Conservation (phyloP, 2,888 invertebrate genomes). For the Nymphalis polychloros region DNA sequence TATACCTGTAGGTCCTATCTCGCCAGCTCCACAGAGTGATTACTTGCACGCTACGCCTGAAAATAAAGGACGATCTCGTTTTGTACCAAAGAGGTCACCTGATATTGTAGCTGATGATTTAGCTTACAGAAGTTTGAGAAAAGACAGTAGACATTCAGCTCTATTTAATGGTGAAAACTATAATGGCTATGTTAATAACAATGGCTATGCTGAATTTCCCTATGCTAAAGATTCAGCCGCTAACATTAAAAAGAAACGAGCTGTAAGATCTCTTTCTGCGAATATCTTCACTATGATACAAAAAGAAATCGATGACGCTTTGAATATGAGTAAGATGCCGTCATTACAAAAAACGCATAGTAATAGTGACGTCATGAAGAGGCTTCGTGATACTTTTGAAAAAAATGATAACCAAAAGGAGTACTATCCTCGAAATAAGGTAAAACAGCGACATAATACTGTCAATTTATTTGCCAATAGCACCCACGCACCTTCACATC, state of each 20-base stretch:
- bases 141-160: slow-evolving; percentile 85
- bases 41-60: slow-evolving; percentile 90
- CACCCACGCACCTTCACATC: slow-evolving; percentile 69
- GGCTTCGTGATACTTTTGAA: slow-evolving; percentile 73
- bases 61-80: slow-evolving; percentile 81
- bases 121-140: slow-evolving; percentile 91
- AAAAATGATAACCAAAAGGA: slow-evolving; percentile 70
- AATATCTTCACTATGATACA: slow-evolving; percentile 90
- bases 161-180: slow-evolving; percentile 75
- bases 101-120: slow-evolving; percentile 93
- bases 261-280: slow-evolving; percentile 90
- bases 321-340: slow-evolving; percentile 75
- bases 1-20: slow-evolving; percentile 92
- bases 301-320: slow-evolving; percentile 83
- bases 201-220: slow-evolving; percentile 63
- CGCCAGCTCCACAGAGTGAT: slow-evolving; percentile 90
- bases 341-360: slow-evolving; percentile 83
- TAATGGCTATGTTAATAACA: slow-evolving; percentile 74
- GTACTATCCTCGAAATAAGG: slow-evolving; percentile 74
- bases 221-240: slow-evolving; percentile 64
- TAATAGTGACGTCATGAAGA: slow-evolving; percentile 81
- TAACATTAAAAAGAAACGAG: slow-evolving; percentile 87
- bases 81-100: slow-evolving; percentile 86
- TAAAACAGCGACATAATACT: slow-evolving; percentile 79
- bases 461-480: slow-evolving; percentile 77